Evolutionary conservation across 1,140 invertebrate species (phyloP).

Genomic region (Littorina saxatilis): DNA sequence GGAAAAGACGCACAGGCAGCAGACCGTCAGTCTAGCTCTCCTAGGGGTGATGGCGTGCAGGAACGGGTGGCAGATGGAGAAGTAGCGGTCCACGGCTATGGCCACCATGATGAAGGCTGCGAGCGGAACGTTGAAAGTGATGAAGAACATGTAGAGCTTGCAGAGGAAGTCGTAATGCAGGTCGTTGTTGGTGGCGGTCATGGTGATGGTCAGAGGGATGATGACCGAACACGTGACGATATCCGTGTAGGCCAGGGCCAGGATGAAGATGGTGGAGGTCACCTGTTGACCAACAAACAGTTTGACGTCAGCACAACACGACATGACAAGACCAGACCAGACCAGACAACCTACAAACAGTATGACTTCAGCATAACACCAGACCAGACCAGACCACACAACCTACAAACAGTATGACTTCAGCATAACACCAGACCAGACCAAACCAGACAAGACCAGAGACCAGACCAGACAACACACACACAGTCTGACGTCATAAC

Average conservation of each 20-base stretch:
- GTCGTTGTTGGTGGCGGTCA: slow-evolving; percentile 54
- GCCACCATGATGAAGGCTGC: slow-evolving; percentile 74
- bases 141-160: slow-evolving; percentile 71
- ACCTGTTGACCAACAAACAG: slow-evolving; percentile 68
- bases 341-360: too few relatives aligned
- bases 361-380: too few relatives aligned
- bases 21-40: slow-evolving; percentile 64
- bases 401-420: too few relatives aligned
- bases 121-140: slow-evolving; percentile 71
- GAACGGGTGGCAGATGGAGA: slow-evolving; percentile 74
- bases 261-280: slow-evolving; percentile 72
- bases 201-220: slow-evolving; percentile 67
- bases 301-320: too few relatives aligned
- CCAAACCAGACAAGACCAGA: too few relatives aligned
- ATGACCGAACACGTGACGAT: slow-evolving; percentile 68
- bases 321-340: too few relatives aligned
- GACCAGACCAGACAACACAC: too few relatives aligned
- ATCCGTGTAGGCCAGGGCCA: slow-evolving; percentile 71
- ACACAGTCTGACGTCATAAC: too few relatives aligned
- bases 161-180: slow-evolving; percentile 64
- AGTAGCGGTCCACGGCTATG: slow-evolving; percentile 74
- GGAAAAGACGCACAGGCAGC: slow-evolving; percentile 61
- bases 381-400: slow-evolving; percentile 55
- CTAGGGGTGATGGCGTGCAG: slow-evolving; percentile 64
- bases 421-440: too few relatives aligned